Evolutionary conservation across 2,113 vertebrate species (phyloP), one percentile per base, ranked within the genome.

Genomic region (Eleginops maclovinus): DNA sequence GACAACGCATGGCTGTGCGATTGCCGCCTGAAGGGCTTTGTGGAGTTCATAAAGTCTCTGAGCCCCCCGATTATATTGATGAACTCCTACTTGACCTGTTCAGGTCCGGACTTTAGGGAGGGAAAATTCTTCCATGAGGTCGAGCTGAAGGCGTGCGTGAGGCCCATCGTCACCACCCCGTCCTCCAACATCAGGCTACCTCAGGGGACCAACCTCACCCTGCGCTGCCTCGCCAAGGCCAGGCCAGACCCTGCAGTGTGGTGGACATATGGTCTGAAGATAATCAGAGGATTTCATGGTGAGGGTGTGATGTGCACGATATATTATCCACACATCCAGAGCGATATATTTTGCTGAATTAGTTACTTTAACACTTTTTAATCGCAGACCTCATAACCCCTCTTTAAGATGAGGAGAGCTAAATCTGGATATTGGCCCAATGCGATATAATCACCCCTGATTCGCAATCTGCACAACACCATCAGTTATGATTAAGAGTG

Each of bases 1-100:
- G 93, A 96, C 81, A 98, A 98, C 40, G 95, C 95, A 0, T 99
- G 97, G 96, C 90, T 96, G 0, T 98, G 97, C 4, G 96, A 99
- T 91, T 99, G 97, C 68, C 95, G 95, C 8, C 92, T 98, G 50
- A 92, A 93, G 26, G 96, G 96, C n/a, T 95, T 98, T 43, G 95
- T 96, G 59, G 95, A 96, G 75, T 97, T 98, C 77, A 90, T 96
- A 81, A 94, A 93, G 73, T 93, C 94, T 0, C 58, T 96, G 1
- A 93, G 90, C 49, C 94, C 96, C 3, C 96, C 96, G 0, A 87
- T 98, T 62, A 96, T 97, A 62, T 87, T 99, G 77, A 97, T 97
- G 95, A 98, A 97, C 93, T 96, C 96, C 9, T 98, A 98, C 86
- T 94, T 99, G 92, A 94, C 93, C 44, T 99, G 97, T 87, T 93